Percentiles rank a stretch among this genome's conserved stretches.
These are phyloP conservation scores for Homarus gammarus DNA, from an alignment of 2,888 invertebrate genomes.

Conservation along the genomic window DNA sequence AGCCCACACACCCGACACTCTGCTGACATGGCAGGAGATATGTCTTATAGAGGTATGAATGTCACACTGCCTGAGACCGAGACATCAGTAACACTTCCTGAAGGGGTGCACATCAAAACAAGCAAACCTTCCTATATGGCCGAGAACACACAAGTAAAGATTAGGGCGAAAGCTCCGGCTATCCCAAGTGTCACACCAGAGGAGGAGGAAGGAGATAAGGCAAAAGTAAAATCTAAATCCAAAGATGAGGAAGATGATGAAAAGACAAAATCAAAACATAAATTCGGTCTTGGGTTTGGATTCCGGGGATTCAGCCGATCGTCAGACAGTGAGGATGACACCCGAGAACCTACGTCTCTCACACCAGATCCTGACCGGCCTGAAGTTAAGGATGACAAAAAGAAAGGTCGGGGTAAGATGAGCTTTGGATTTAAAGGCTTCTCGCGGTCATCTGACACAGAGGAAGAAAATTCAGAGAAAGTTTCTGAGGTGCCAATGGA, in stretches of 20 bases:
- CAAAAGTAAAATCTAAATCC: constrained; percentile 37
- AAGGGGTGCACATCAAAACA: neutral
- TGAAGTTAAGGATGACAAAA: constrained; percentile 63
- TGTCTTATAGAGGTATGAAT: neutral
- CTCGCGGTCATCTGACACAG: constrained; percentile 63
- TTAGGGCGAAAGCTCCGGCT: constrained; percentile 28
- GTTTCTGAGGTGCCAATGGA: constrained; percentile 56
- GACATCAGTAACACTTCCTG: neutral
- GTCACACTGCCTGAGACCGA: constrained; percentile 26
- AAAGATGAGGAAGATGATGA: constrained; percentile 66
- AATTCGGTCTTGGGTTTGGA: constrained; percentile 70
- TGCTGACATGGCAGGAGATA: neutral
- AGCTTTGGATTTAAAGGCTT: constrained; percentile 71
- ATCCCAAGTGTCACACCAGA: constrained; percentile 20
- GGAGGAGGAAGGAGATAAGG: constrained; percentile 27
- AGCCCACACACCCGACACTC: neutral
- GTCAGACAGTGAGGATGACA: constrained; percentile 70
- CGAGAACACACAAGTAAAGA: constrained; percentile 5
- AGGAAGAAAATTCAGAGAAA: constrained; percentile 60
- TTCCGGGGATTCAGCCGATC: constrained; percentile 62
- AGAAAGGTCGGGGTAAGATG: constrained; percentile 61
- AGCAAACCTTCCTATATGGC: neutral
- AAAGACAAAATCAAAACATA: constrained; percentile 63
- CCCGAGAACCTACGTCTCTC: constrained; percentile 56
- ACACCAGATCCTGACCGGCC: constrained; percentile 60